A percentile compares a stretch with the other conserved stretches of the same genome.
These are phyloP conservation scores for Nyleta sp. DNA, from an alignment of 2,888 invertebrate species.

Conservation along the genomic window DNA sequence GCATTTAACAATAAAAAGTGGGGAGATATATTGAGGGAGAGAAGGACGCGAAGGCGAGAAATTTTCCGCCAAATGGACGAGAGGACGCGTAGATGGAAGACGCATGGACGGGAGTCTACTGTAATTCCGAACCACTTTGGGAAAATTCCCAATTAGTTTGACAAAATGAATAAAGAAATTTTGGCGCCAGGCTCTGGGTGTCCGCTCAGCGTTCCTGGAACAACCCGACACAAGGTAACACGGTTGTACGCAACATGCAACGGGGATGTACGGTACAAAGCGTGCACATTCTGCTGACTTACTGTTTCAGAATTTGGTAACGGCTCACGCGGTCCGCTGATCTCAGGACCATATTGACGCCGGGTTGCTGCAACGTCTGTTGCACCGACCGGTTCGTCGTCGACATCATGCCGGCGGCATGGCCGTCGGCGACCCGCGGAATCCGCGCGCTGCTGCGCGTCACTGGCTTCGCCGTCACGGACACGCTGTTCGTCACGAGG, in stretches of 20 bases:
- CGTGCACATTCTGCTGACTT: conserved; percentile 71
- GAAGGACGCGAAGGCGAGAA: too few relatives aligned
- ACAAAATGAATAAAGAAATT: too few relatives aligned
- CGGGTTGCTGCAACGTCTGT: conserved; percentile 71
- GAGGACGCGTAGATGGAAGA: too few relatives aligned
- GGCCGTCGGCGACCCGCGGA: conserved; percentile 66
- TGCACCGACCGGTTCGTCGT: conserved; percentile 72
- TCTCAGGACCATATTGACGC: conserved; percentile 78
- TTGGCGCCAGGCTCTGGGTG: too few relatives aligned
- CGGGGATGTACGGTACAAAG: conserved; percentile 27
- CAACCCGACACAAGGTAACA: too few relatives aligned
- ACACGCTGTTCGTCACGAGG: conserved; percentile 64
- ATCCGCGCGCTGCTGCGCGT: conserved; percentile 77
- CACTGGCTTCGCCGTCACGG: conserved; percentile 75
- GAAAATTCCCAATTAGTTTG: too few relatives aligned
- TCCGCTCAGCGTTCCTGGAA: too few relatives aligned
- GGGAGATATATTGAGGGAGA: too few relatives aligned
- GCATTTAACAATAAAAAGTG: too few relatives aligned
- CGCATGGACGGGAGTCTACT: too few relatives aligned
- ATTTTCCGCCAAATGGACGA: too few relatives aligned
- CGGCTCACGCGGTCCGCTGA: conserved; percentile 78
- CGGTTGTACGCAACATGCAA: conserved; percentile 44
- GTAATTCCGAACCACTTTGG: too few relatives aligned
- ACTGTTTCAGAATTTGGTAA: conserved; percentile 79
- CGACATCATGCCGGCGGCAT: conserved; percentile 71